These are phyloP conservation scores for Crotalus helleri DNA, from an alignment of 2,113 vertebrate genomes.

Conservation along the genomic window DNA sequence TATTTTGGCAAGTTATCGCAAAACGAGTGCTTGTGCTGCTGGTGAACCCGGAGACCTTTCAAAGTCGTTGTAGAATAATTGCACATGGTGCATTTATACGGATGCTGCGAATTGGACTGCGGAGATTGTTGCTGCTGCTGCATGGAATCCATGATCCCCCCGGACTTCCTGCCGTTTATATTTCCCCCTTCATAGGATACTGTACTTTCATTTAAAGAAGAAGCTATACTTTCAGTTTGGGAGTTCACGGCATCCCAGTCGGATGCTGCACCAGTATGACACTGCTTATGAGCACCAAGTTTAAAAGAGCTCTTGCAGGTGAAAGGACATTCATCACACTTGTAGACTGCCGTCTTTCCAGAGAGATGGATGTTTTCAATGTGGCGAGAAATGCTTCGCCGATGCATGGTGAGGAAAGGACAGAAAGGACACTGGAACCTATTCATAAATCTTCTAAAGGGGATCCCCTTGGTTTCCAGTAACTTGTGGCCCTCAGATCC, in stretches of 20 bases:
- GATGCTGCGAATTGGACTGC: conserved; percentile 76
- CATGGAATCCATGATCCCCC: conserved; percentile 70
- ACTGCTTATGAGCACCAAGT: conserved; percentile 90
- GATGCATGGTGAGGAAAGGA: conserved; percentile 94
- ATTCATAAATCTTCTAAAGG: conserved; percentile 93
- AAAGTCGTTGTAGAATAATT: conserved; percentile 92
- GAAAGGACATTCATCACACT: conserved; percentile 94
- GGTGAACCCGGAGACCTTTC: conserved; percentile 96
- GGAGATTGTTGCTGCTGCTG: conserved; percentile 64
- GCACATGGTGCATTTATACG: conserved; percentile 94
- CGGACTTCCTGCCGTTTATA: conserved; percentile 87
- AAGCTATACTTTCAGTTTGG: conserved; percentile 78
- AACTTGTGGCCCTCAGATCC: conserved; percentile 92
- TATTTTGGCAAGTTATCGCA: conserved; percentile 91
- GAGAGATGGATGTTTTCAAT: conserved; percentile 97
- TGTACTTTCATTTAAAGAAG: conserved; percentile 74
- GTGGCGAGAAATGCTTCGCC: conserved; percentile 94
- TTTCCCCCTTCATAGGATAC: conserved; percentile 80
- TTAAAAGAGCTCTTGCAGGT: conserved; percentile 94
- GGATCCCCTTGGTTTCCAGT: conserved; percentile 95
- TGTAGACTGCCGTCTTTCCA: conserved; percentile 93
- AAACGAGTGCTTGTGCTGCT: conserved; percentile 97
- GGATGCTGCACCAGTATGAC: conserved; percentile 78
- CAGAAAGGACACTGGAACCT: conserved; percentile 98
- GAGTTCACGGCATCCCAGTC: conserved; percentile 89